Evolutionary conservation across 35 echinoderm and acorn worm genomes (phyloP).

Genomic region (Ophioderma brevispina): DNA sequence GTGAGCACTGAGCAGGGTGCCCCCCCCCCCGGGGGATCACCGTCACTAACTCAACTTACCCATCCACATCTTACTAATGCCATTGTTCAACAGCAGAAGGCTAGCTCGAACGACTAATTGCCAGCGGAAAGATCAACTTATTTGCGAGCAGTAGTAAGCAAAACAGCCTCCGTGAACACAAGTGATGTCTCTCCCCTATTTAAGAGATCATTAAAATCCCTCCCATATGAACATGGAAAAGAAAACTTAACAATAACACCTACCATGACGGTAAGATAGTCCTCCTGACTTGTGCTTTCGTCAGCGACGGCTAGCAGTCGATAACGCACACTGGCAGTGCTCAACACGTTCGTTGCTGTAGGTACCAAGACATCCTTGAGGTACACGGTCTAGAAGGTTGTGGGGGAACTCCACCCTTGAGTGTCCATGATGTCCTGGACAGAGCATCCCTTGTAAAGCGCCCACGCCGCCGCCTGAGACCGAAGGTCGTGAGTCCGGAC

Average conservation of each 20-base stretch:
- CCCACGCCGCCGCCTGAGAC: slow-evolving; percentile 5
- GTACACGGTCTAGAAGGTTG: not conserved
- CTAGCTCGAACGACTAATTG: not conserved
- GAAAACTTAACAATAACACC: not conserved
- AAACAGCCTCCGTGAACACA: not conserved
- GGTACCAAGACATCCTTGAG: not conserved
- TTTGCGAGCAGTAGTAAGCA: not conserved
- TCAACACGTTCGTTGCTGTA: not conserved
- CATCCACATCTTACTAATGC: not conserved
- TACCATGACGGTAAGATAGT: not conserved
- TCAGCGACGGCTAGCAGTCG: not conserved
- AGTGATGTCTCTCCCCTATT: not conserved
- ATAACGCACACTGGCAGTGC: not conserved
- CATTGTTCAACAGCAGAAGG: not conserved
- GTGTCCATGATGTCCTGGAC: not conserved
- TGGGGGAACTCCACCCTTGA: not conserved
- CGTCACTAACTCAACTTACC: not conserved
- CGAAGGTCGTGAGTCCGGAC: not conserved
- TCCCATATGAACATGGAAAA: not conserved
- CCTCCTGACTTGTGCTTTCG: not conserved
- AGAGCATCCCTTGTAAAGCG: too few relatives aligned
- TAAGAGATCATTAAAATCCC: not conserved
- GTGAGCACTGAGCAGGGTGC: not conserved
- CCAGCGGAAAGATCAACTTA: not conserved
- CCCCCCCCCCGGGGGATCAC: not conserved